Base-by-base conservation (phyloP, 2,888 invertebrate genomes). In the Megaustenia siamemsis region DNA sequence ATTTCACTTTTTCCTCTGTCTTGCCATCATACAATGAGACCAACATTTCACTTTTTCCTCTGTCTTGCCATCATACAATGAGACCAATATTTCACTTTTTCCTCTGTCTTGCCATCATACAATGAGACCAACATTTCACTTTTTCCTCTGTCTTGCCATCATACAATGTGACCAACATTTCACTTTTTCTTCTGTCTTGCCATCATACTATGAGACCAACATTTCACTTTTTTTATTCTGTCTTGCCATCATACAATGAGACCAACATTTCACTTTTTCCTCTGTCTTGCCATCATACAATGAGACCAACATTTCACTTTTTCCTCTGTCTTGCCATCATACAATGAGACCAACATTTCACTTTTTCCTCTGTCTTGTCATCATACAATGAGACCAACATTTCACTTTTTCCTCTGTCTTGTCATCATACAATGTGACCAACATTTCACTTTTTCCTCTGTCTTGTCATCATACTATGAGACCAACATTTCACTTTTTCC, bases 381-480 rank as follows among this genome's bases (percentile, higher is more conserved):
- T n/a, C n/a, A n/a, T n/a, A n/a, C n/a, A n/a, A n/a, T n/a, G n/a
- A n/a, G n/a, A n/a, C n/a, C n/a, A 56, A 24, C 56, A 56, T 18
- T 28, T 12, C 4, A 56, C 56, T 56, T 56, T 56, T 21, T 56
- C 10, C 5, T 56, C 56, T 56, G 56, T 56, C 56, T 24, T 15
- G 18, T 56, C n/a, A 56, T 4, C 56, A 56, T n/a, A n/a, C n/a
- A 4, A 24, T 18, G 18, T 56, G 24, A 56, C 56, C 24, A 18
- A 56, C 56, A 21, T 56, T 15, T 35, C 21, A 66, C n/a, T n/a
- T n/a, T n/a, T n/a, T 66, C 12, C 35, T 38, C 69, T 49, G 10
- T 43, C 21, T 28, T 80, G 40, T 78, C 92, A 94, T 93, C 94
- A 94, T 91, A 94, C 94, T 68, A 56, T 56, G n/a, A n/a, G 5